phyloP scores from a whole-genome alignment of 2,888 invertebrate species.

The Scaptomyza reducta region DNA sequence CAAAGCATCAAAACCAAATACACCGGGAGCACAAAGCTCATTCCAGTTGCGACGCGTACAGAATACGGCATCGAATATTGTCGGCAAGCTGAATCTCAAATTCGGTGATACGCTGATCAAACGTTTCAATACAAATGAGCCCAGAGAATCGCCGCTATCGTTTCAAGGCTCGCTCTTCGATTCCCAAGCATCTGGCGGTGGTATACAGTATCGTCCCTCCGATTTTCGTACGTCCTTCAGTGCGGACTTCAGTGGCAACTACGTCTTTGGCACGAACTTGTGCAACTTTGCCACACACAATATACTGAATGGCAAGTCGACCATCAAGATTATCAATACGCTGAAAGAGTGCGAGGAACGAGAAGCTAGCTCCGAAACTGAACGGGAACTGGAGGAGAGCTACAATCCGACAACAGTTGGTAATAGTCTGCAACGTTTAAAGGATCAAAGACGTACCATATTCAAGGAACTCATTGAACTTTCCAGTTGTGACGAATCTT shows the following conservation, averaged over 20 bases:
- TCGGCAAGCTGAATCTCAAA: slow-evolving; percentile 80
- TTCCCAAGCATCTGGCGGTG: slow-evolving; percentile 51
- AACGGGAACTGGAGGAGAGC: slow-evolving; percentile 1
- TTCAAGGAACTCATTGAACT: slow-evolving; percentile 81
- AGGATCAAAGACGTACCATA: slow-evolving; percentile 77
- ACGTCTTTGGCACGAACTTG: slow-evolving; percentile 81
- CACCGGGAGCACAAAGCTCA: slow-evolving; percentile 64
- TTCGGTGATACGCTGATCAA: slow-evolving; percentile 72
- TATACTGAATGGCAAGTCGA: slow-evolving; percentile 81
- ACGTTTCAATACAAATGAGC: slow-evolving; percentile 45
- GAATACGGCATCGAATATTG: slow-evolving; percentile 81
- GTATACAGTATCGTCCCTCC: slow-evolving; percentile 69
- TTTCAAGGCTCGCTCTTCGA: slow-evolving; percentile 83
- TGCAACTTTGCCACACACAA: slow-evolving; percentile 80
- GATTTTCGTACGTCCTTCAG: slow-evolving; percentile 71
- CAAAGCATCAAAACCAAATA: slow-evolving; percentile 81
- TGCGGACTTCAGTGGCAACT: slow-evolving; percentile 60
- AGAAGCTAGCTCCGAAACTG: slow-evolving; percentile 6
- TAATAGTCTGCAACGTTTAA: slow-evolving; percentile 72
- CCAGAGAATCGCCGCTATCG: slow-evolving; percentile 82
- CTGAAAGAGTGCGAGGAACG: slow-evolving; percentile 73
- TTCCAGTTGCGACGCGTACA: slow-evolving; percentile 81
- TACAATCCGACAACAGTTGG: slow-evolving; percentile 37
- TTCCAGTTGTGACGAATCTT: slow-evolving; percentile 82
- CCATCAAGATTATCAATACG: slow-evolving; percentile 75